Base-by-base conservation (phyloP, 1,140 invertebrate genomes). In the Anadara kagoshimensis region DNA sequence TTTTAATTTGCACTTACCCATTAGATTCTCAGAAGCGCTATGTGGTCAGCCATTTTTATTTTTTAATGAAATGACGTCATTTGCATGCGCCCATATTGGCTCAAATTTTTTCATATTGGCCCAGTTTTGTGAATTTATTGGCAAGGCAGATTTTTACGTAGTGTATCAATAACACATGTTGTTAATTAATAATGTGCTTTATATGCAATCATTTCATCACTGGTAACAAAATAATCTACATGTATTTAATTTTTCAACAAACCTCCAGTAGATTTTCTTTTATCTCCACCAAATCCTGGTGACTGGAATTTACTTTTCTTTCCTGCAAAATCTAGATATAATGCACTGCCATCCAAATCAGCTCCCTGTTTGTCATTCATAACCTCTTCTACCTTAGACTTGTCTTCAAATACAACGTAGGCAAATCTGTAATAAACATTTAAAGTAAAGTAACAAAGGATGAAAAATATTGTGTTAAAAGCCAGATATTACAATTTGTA, bases 361-460 rank as follows among this genome's bases (percentile, higher is more conserved):
- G 63, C 78, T 12, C 83, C 83, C 58, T 87, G 83, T 26, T 84
- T 82, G 3, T 80, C 79, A n/a, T 81, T 80, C 53, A 85, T 69
- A 36, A 77, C 76, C 56, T 73, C 63, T 16, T 83, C 79, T 20
- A 81, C 69, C 51, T 79, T 58, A n/a, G 81, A 78, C 54, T 67
- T 57, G 61, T 68, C 78, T 20, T 77, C 69, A 71, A 86, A 87
- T 29, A 84, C 81, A 18, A 87, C 22, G 65, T 83, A 86, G 16
- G 82, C 84, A 83, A 86, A 86, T 16, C 82, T 85, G 69, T n/a
- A 78, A 75, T 20, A 75, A 22, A 66, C 64, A 71, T 53, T 45
- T n/a, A n/a, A n/a, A n/a, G n/a, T n/a, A 58, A 49, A 53, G 1
- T 43, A 8, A 44, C 0, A 10, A 36, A 58, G 14, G 47, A 47